These are phyloP conservation scores for Atherinosoma microstoma DNA, from an alignment of 2,797 vertebrate species.

Conservation along the genomic window DNA sequence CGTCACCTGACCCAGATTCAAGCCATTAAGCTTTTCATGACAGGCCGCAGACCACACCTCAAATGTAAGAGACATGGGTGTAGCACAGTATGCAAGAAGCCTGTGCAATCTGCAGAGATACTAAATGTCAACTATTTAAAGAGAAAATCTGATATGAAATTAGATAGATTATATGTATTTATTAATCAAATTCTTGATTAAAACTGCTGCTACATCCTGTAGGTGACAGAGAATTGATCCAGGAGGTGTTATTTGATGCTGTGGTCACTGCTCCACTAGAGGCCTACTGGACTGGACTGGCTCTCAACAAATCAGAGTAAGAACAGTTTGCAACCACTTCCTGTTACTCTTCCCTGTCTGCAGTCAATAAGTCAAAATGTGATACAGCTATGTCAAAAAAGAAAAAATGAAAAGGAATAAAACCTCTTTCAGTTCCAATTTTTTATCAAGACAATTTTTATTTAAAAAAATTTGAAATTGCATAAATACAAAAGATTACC, in stretches of 20 bases:
- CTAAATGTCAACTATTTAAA: background rate
- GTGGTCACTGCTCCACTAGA: conserved; percentile 94
- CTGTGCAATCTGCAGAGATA: background rate
- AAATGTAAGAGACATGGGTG: conserved; percentile 87
- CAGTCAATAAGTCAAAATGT: background rate
- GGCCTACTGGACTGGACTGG: conserved; percentile 95
- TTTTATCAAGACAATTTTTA: too few relatives aligned
- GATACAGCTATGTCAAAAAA: background rate
- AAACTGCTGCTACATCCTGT: conserved; percentile 17
- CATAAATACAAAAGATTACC: too few relatives aligned
- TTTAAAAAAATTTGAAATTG: too few relatives aligned
- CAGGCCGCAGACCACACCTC: conserved; percentile 90
- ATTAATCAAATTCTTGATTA: background rate
- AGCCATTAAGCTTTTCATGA: conserved; percentile 96
- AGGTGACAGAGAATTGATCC: conserved; percentile 97
- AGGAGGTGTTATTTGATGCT: conserved; percentile 95
- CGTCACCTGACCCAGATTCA: conserved; percentile 93
- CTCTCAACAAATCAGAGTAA: conserved; percentile 97
- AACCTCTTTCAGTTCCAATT: too few relatives aligned
- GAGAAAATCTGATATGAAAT: background rate
- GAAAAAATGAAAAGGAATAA: too few relatives aligned
- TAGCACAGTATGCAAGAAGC: background rate
- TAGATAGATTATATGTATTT: background rate
- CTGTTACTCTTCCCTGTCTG: background rate
- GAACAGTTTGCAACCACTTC: background rate